A percentile compares a stretch with the other conserved stretches of the same genome.
These are phyloP conservation scores for Xiphophorus hellerii DNA, from an alignment of 2,113 vertebrate genomes.

Conservation along the genomic window DNA sequence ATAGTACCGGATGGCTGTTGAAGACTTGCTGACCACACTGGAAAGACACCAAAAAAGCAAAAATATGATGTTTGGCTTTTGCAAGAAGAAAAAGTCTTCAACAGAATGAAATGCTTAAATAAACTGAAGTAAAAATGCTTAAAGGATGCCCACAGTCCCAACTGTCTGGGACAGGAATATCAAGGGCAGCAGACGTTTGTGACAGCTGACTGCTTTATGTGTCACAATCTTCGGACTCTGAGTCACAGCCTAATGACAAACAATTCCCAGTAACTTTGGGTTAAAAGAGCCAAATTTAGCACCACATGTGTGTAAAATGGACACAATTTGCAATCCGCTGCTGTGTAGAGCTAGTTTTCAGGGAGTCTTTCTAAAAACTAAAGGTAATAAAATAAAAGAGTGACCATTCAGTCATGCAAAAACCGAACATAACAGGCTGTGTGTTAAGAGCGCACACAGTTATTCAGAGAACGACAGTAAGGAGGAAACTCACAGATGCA, in stretches of 20 bases:
- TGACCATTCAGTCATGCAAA: conserved; percentile 16
- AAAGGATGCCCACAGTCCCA: neutral
- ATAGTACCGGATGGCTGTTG: neutral
- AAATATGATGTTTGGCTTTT: neutral
- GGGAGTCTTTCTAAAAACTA: neutral
- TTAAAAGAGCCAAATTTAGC: neutral
- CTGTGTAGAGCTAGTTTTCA: neutral
- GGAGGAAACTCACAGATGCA: conserved; percentile 20
- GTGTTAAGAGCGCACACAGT: conserved; percentile 4
- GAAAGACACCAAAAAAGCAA: neutral
- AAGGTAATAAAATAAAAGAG: conserved; percentile 9
- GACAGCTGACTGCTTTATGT: neutral
- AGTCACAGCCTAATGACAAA: neutral
- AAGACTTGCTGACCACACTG: neutral
- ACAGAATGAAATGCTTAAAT: neutral
- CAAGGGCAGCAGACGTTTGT: neutral
- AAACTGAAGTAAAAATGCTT: neutral
- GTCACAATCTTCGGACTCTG: neutral
- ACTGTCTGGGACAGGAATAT: neutral
- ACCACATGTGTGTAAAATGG: neutral
- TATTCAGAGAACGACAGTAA: conserved; percentile 28
- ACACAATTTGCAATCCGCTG: neutral
- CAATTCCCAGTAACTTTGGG: neutral
- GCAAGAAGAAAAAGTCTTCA: neutral
- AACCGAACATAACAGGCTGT: conserved; percentile 28